Percentiles rank a stretch among this genome's conserved stretches.
phyloP scores from a whole-genome alignment of 2,113 vertebrate genomes.

The Onychorhynchus coronatus region DNA sequence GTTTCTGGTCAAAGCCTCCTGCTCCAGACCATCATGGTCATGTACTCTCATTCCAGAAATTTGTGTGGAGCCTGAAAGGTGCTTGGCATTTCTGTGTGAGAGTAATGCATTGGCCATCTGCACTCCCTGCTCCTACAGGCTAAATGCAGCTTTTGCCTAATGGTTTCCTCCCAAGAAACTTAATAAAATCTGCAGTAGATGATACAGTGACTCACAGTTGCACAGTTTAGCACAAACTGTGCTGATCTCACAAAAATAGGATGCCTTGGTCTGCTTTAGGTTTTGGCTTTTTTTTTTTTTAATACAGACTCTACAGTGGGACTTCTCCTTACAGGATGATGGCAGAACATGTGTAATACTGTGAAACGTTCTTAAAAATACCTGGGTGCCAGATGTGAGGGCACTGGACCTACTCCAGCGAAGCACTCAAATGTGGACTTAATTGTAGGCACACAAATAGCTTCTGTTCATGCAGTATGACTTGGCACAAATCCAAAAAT shows the following conservation, averaged over 20 bases:
- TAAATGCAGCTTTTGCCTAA: neutral
- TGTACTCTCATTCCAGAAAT: neutral
- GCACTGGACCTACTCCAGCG: neutral
- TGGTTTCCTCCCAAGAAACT: neutral
- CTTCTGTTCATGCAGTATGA: neutral
- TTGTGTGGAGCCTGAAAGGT: neutral
- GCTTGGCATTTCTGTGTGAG: neutral
- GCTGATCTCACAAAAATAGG: neutral
- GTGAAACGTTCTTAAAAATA: neutral
- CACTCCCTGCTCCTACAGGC: neutral
- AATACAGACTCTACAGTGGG: neutral
- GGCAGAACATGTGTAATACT: neutral
- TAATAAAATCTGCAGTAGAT: neutral
- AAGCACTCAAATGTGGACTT: neutral
- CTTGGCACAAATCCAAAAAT: neutral
- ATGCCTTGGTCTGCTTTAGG: neutral
- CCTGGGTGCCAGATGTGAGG: neutral
- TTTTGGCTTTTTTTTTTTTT: neutral
- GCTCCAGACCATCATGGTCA: neutral
- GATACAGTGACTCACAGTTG: neutral
- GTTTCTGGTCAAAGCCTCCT: neutral
- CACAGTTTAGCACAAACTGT: neutral
- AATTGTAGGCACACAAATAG: neutral
- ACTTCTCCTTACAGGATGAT: neutral
- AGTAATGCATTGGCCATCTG: neutral